phyloP scores from a whole-genome alignment of 2,888 invertebrate species.

The Dendrolimus houi region DNA sequence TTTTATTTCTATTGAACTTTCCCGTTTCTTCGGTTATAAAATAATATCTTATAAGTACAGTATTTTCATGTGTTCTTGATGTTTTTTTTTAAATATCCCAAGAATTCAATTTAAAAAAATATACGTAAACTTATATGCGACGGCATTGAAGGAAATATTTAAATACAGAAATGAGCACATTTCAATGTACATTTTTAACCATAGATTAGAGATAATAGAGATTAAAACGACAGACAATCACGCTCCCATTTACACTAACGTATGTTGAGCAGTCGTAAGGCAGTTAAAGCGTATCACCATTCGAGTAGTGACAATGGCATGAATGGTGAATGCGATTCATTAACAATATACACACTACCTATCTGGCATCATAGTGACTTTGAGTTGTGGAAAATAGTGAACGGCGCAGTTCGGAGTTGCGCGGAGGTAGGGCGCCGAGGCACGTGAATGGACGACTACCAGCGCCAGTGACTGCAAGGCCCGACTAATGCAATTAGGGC shows the following conservation, averaged over 20 bases:
- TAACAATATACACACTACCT: not conserved
- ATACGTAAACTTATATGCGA: too few relatives aligned
- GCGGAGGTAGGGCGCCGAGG: not conserved
- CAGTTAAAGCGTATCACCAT: not conserved
- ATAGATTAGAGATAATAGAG: too few relatives aligned
- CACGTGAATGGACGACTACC: not conserved
- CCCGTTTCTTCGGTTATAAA: not conserved
- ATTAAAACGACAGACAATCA: too few relatives aligned
- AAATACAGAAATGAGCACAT: too few relatives aligned
- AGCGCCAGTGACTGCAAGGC: not conserved
- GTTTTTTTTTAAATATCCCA: too few relatives aligned
- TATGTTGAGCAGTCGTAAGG: too few relatives aligned
- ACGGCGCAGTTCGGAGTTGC: not conserved
- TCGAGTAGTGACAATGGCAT: conserved; percentile 3
- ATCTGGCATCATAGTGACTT: not conserved
- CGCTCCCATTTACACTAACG: too few relatives aligned
- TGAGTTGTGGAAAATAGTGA: not conserved
- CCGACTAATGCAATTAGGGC: not conserved
- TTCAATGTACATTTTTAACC: too few relatives aligned
- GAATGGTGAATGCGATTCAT: conserved; percentile 6
- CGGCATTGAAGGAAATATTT: too few relatives aligned
- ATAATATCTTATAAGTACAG: too few relatives aligned
- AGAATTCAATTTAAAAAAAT: too few relatives aligned
- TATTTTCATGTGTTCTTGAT: too few relatives aligned
- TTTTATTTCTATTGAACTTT: not conserved